Base-by-base conservation (phyloP, 2,797 vertebrate genomes). In the Spatula versicolor region DNA sequence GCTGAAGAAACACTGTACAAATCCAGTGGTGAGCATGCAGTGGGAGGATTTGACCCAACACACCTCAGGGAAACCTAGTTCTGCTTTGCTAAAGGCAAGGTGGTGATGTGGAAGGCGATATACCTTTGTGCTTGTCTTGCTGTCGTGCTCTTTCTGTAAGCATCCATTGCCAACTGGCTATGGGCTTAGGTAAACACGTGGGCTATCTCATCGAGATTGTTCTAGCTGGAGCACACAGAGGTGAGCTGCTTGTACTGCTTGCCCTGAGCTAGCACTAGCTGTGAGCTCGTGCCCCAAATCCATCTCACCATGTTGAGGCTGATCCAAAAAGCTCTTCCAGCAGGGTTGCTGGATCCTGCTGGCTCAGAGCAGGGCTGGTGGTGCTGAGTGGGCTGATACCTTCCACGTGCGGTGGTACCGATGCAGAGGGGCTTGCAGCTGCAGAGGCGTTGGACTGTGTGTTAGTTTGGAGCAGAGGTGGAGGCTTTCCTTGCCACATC, bases 381-480 rank as follows among this genome's bases (percentile, higher is more conserved):
- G 1, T 21, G n/a, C n/a, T 37, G 59, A 28, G 46, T 19, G 48
- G 16, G 50, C 41, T 68, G 52, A 56, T 6, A 23, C 33, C 46
- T 8, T n/a, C 13, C 33, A 5, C 0, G 3, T 0, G 7, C 13
- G 52, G 11, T 62, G 43, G 26, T 13, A 15, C 7, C 46, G 67
- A 6, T 18, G 6, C 0, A 7, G 39, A 45, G 66, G 9, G 55
- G 12, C 48, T 72, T 76, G 37, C 43, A 63, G 8, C n/a, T 5
- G 2, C n/a, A 37, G 50, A 35, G 4, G 16, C 6, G 11, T 63
- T 46, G 52, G 22, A 30, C 35, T 31, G 12, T 8, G 15, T 26
- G 23, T 31, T 35, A 55, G 66, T 88, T 92, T 25, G 35, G 75
- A 82, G 46, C n/a, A 77, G 55, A 59, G 14, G 20, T 5, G 28